These are phyloP conservation scores for Uromys caudimaculatus DNA, from an alignment of 2,797 vertebrate genomes.

Conservation along the genomic window DNA sequence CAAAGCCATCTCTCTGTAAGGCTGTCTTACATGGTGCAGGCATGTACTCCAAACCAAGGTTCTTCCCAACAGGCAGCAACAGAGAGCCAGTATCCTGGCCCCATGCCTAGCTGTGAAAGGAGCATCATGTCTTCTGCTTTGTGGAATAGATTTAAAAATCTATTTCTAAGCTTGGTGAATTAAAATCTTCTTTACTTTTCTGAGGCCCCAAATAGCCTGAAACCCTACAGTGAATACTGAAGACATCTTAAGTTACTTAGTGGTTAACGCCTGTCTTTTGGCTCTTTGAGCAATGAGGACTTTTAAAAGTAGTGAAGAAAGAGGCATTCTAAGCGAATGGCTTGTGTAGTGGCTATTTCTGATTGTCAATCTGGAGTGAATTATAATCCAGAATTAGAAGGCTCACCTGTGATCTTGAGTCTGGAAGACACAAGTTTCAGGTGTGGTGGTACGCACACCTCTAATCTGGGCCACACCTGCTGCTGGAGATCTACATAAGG, in stretches of 20 bases:
- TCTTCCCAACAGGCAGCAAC: not conserved
- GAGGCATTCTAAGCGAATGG: constrained; percentile 35
- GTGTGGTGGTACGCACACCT: no score
- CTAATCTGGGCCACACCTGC: no score
- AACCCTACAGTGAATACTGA: constrained; percentile 17
- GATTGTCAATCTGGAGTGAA: no score
- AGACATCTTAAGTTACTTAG: constrained; percentile 27
- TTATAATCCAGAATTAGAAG: no score
- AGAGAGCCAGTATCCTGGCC: not conserved
- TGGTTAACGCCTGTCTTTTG: constrained; percentile 51
- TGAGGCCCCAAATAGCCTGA: not conserved
- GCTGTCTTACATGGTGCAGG: not conserved
- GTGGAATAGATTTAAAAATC: constrained; percentile 2
- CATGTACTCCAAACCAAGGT: not conserved
- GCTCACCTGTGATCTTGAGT: no score
- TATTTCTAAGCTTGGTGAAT: constrained; percentile 40
- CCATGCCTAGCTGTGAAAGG: not conserved
- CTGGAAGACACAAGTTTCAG: no score
- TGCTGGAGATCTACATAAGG: no score
- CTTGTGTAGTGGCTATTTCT: no score
- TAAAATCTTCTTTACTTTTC: constrained; percentile 42
- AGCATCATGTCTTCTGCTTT: not conserved
- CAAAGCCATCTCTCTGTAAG: not conserved
- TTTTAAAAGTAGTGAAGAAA: constrained; percentile 54
- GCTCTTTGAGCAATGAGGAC: constrained; percentile 34